phyloP scores from a whole-genome alignment of 1,140 invertebrate genomes.

The Zaprionus inermis region DNA sequence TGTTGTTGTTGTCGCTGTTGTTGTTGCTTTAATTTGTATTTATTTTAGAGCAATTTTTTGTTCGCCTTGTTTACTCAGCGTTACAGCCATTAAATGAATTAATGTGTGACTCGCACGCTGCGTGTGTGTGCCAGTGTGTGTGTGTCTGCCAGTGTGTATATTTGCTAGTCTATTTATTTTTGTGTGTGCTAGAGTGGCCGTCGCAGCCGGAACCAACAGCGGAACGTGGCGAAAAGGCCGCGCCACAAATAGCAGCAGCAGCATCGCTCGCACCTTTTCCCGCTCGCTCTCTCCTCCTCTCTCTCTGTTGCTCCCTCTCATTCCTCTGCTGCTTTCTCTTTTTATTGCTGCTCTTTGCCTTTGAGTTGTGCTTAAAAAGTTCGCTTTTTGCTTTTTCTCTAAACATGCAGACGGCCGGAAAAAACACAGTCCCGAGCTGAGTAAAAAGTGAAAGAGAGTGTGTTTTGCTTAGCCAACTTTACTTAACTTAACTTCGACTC shows the following conservation, averaged over 20 bases:
- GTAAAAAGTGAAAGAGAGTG: conserved; percentile 24
- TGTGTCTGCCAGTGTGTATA: neutral
- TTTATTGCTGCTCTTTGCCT: neutral
- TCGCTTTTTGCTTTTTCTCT: conserved; percentile 51
- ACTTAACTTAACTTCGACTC: conserved; percentile 55
- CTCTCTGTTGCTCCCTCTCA: neutral
- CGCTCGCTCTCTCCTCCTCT: neutral
- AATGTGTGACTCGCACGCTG: conserved; percentile 40
- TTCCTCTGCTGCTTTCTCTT: neutral
- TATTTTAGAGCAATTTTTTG: conserved; percentile 52
- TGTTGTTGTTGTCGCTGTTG: neutral
- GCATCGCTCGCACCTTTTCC: conserved; percentile 18
- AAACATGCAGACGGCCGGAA: conserved; percentile 54
- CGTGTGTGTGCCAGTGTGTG: neutral
- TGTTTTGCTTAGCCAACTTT: conserved; percentile 46
- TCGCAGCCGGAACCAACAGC: conserved; percentile 24
- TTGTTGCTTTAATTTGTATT: conserved; percentile 55
- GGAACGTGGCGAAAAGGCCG: conserved; percentile 43
- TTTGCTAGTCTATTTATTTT: neutral
- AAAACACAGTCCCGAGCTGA: conserved; percentile 22
- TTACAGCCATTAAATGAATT: conserved; percentile 70
- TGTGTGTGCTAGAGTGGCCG: conserved; percentile 5
- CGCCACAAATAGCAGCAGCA: conserved; percentile 29
- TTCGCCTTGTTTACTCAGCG: conserved; percentile 41
- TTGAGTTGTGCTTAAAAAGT: conserved; percentile 32